Base-by-base conservation (phyloP, 2,888 invertebrate species). In the Pristionchus entomophagus region DNA sequence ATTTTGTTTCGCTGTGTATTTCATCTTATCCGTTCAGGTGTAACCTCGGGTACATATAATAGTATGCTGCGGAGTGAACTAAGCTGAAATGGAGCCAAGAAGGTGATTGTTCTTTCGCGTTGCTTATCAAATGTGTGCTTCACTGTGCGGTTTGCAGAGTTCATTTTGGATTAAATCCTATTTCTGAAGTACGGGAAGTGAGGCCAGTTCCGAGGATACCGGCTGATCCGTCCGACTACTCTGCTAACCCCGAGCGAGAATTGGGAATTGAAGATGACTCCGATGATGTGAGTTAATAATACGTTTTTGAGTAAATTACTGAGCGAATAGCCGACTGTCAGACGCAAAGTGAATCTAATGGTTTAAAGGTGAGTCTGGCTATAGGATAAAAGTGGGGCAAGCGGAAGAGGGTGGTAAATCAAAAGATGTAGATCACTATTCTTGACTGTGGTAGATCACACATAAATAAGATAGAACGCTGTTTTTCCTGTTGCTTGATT, bases 191-290 rank as follows among this genome's bases (percentile, higher is more conserved):
- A 32, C 51, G 78, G 5, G 73, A 35, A 6, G 26, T n/a, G 22
- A 22, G 73, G 0, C 78, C 78, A 14, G 51, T 80, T 5, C 49
- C 51, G 32, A 49, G 78, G 78, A 51, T 51, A 1, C 78, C 78
- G 14, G 51, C 49, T 6, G 51, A 80, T 22, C 78, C 78, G 3
- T 51, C 51, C 22, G 78, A 80, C 29, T 51, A 80, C 32, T 51
- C 35, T 8, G 32, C 51, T 17, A 80, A 65, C 26, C 38, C 59
- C n/a, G 82, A 82, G 41, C 53, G 38, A 14, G 82, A 82, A 59
- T 26, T 82, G n/a, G 82, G 82, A 35, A 82, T 82, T 12, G 56
- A 59, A 26, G 56, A 82, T 26, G 82, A 82, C 0, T 82, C 45
- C 14, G 82, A 82, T 38, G 82, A 82, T 35, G 82, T 82, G 8